A percentile compares a stretch with the other conserved stretches of the same genome.
Conservation (phyloP, 2,888 invertebrate genomes). For the Orthosia cruda region DNA sequence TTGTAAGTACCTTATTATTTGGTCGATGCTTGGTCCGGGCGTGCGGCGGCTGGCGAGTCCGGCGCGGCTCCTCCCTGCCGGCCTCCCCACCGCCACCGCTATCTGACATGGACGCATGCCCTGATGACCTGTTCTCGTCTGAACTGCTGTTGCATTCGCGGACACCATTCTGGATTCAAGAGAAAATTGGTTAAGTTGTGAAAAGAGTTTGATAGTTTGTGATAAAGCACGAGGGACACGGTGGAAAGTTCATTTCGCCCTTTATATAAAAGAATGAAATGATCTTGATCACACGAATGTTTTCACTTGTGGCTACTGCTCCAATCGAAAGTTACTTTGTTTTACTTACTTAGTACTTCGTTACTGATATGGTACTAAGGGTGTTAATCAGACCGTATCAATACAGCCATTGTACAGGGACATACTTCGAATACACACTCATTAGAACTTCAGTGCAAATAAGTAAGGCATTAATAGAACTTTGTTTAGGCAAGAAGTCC, state of each 20-base stretch:
- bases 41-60: conserved; percentile 93
- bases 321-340: no score
- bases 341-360: background rate
- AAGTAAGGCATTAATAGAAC: no score
- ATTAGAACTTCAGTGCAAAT: background rate
- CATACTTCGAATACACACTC: background rate
- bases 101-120: conserved; percentile 98
- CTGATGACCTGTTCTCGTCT: conserved; percentile 97
- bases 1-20: conserved; percentile 91
- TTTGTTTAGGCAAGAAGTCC: background rate
- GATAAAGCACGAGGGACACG: no score
- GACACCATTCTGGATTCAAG: conserved; percentile 89
- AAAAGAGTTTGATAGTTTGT: no score
- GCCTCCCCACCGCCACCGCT: conserved; percentile 93
- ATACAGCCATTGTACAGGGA: background rate
- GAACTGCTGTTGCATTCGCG: conserved; percentile 96
- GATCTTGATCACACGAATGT: no score
- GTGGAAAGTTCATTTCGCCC: no score
- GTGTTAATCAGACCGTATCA: conserved; percentile 2
- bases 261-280: no score
- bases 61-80: conserved; percentile 89
- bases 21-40: conserved; percentile 93
- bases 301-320: no score
- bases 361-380: background rate
- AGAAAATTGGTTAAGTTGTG: no score